Conservation (phyloP, 2,888 invertebrate species). For the Netelia inedita region DNA sequence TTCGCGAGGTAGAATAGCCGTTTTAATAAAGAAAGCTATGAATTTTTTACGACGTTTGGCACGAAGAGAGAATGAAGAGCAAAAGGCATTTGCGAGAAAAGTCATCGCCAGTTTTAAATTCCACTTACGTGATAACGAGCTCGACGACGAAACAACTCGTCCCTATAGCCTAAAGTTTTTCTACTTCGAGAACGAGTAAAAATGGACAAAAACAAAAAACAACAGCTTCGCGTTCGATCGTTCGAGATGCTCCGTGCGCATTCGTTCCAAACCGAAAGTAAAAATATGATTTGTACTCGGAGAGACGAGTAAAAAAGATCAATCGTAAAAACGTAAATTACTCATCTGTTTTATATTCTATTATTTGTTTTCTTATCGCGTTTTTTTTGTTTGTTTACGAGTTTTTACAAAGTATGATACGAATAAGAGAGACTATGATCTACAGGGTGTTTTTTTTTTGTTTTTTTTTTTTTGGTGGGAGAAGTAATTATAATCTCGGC, state of each 20-base stretch:
- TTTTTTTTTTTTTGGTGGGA: too few species aligned
- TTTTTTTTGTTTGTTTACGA: slow-evolving; percentile 49
- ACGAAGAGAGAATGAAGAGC: background rate
- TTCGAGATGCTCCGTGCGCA: too few species aligned
- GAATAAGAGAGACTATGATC: slow-evolving; percentile 75
- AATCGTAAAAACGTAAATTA: slow-evolving; percentile 32
- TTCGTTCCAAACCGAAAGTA: background rate
- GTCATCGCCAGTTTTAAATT: slow-evolving; percentile 17
- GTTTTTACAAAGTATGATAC: slow-evolving; percentile 78
- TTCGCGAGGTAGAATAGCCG: background rate
- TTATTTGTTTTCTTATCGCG: slow-evolving; percentile 51
- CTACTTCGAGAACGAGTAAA: too few species aligned
- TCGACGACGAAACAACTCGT: background rate
- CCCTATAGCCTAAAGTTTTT: too few species aligned
- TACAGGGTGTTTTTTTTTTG: slow-evolving; percentile 70
- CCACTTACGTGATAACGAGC: slow-evolving; percentile 14
- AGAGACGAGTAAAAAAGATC: slow-evolving; percentile 1
- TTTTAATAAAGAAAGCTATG: slow-evolving; percentile 13
- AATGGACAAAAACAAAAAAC: too few species aligned
- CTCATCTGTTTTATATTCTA: slow-evolving; percentile 47
- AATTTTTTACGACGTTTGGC: slow-evolving; percentile 31
- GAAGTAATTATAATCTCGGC: slow-evolving; percentile 76
- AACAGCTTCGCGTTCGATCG: too few species aligned
- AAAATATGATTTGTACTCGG: background rate
- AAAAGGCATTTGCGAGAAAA: background rate